Base-by-base conservation (phyloP, 1,140 invertebrate species). In the Homarus americanus region DNA sequence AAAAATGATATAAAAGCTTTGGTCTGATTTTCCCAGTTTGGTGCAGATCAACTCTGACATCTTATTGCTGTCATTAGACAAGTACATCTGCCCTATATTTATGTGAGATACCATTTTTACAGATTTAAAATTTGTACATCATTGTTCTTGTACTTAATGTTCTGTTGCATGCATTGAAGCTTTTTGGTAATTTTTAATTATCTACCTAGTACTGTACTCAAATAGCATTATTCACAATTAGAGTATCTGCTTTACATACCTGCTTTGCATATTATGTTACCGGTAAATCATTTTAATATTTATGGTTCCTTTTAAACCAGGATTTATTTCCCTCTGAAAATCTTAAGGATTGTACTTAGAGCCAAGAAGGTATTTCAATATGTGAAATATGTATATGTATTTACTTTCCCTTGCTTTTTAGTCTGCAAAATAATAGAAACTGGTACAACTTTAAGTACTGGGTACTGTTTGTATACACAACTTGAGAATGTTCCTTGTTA, bases 271-370 rank as follows among this genome's bases (percentile, higher is more conserved):
- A 32, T 58, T 58, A 49, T 58, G 15, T 58, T 20, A 58, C 24
- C n/a, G 12, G 24, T 58, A 58, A 58, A 58, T 58, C 20, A 9
- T 69, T 17, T 32, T 69, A 69, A 69, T 69, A 32, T 69, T 69
- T 69, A 69, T 69, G 15, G 28, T 24, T 32, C 24, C 32, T 44
- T 12, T 72, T n/a, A 72, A 75, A 40, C 32, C 28, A 75, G 49
- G 9, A 32, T 53, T 41, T 28, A 17, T 32, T 85, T 28, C 40
- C 72, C 32, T 85, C 49, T 34, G 12, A 15, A 85, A 85, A 75
- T 82, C 32, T 40, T 69, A 75, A 41, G 69, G 66, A 85, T 41
- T 85, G 69, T 85, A 85, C 69, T 85, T 85, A 85, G 72, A 69
- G 32, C 49, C 53, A 58, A 32, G 7, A 32, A 12, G 63, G 63